Conservation (phyloP, 2,888 invertebrate species). For the Syrista parreyssii region DNA sequence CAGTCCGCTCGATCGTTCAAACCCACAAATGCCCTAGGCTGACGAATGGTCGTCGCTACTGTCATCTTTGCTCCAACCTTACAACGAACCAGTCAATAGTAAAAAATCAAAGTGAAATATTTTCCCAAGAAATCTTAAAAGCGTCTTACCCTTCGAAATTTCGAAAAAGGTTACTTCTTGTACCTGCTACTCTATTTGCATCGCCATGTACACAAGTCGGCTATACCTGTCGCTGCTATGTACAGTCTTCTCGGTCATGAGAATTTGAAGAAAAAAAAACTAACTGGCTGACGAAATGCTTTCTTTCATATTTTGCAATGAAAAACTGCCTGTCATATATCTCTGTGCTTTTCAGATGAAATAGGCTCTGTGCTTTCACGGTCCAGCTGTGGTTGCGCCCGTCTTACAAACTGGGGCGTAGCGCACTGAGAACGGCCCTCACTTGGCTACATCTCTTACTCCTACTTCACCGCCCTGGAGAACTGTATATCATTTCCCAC, state of each 20-base stretch:
- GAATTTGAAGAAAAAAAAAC: background rate
- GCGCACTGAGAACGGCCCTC: slow-evolving; percentile 24
- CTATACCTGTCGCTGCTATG: background rate
- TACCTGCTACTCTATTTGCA: background rate
- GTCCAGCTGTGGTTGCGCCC: slow-evolving; percentile 36
- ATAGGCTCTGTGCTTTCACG: slow-evolving; percentile 28
- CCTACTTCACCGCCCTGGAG: background rate
- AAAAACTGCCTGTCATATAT: background rate
- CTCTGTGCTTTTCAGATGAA: slow-evolving; percentile 28
- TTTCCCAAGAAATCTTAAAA: background rate
- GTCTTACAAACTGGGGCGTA: slow-evolving; percentile 42
- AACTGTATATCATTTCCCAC: background rate
- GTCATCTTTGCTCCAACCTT: background rate
- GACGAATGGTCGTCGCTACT: background rate
- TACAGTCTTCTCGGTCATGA: background rate
- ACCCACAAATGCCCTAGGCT: background rate
- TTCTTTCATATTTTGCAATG: background rate
- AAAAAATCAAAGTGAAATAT: background rate
- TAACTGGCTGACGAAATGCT: background rate
- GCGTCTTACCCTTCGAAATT: background rate
- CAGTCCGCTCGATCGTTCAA: slow-evolving; percentile 3
- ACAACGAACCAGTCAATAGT: background rate
- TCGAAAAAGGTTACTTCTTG: background rate
- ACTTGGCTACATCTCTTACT: background rate
- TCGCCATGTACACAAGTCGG: background rate